Conservation (phyloP, 30 jellyfish, hydroid and myxozoan genomes). For the Pseudorhiza aurosa region DNA sequence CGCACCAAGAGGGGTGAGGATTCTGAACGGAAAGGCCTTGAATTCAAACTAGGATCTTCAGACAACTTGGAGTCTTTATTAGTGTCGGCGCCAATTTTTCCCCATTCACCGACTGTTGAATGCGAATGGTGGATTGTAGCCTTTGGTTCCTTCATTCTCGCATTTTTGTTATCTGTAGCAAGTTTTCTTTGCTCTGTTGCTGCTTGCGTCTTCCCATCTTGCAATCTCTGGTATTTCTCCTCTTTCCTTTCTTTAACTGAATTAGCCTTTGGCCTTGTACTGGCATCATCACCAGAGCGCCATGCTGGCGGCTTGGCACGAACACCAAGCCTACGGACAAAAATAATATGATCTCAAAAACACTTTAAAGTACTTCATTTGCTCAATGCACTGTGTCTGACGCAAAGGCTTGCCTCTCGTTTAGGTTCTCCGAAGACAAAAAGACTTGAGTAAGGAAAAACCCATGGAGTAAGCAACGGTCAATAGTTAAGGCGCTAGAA, state of each 20-base stretch:
- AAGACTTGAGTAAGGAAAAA: too few species aligned
- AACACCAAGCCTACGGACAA: conserved; percentile 78
- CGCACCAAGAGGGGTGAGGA: neutral
- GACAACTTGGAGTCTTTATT: neutral
- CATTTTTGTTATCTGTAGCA: neutral
- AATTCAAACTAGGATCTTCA: neutral
- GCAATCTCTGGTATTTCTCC: neutral
- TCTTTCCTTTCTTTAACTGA: neutral
- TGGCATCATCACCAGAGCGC: conserved; percentile 52
- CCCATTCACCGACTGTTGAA: neutral
- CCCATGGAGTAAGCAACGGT: too few species aligned
- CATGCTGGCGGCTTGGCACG: conserved; percentile 96
- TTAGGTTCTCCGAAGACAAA: too few species aligned
- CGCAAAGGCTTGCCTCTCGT: too few species aligned
- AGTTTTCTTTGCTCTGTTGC: conserved; percentile 42
- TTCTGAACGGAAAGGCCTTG: neutral
- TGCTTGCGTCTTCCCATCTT: conserved; percentile 23
- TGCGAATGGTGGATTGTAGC: neutral
- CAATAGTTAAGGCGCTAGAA: too few species aligned
- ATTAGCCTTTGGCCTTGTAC: neutral
- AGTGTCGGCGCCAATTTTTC: neutral
- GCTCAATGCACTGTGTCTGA: too few species aligned
- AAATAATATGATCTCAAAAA: too few species aligned
- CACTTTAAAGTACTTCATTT: too few species aligned
- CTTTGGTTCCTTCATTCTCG: neutral